Base-by-base conservation (phyloP, 2,797 vertebrate genomes). In the Tragopan temminckii region DNA sequence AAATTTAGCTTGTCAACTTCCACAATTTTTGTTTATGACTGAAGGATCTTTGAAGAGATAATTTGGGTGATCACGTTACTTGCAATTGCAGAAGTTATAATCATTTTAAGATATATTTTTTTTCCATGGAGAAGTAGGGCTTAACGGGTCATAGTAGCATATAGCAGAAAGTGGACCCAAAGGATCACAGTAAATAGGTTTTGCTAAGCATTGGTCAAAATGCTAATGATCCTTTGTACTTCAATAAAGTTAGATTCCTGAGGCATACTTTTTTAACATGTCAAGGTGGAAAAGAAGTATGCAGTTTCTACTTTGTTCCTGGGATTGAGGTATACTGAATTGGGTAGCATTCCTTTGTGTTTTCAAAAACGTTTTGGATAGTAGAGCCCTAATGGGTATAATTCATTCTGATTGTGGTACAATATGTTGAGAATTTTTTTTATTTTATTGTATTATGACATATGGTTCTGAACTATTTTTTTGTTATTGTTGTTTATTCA, bases 361-460 rank as follows among this genome's bases (percentile, higher is more conserved):
- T 82, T 75, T 85, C 27, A 62, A 24, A 67, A 63, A n/a, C 19
- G 9, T 68, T 76, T 5, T 15, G 7, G 21, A 70, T 31, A 33
- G 3, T 48, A 61, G 31, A 0, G 0, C 27, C 20, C 29, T 50
- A 59, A 31, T 1, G 42, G 16, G 16, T 33, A 8, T 3, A 50
- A 40, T 18, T 5, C 43, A 53, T 75, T 62, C 33, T 79, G 19
- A 53, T n/a, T 27, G 35, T 15, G 48, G 64, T 48, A 43, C 15
- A n/a, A 43, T 55, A 55, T 40, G 9, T 53, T 79, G 52, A 74
- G 17, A 33, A 29, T 42, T 53, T 52, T 53, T 31, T 52, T 53
- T 31, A 5, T 78, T 70, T 53, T 17, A 50, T 71, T 88, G 6
- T 46, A 35, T 52, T 79, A 33, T 0, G 0, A 21, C 31, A 48